These are phyloP conservation scores for Periophthalmus modestus DNA, from an alignment of 2,113 vertebrate species.

Conservation along the genomic window DNA sequence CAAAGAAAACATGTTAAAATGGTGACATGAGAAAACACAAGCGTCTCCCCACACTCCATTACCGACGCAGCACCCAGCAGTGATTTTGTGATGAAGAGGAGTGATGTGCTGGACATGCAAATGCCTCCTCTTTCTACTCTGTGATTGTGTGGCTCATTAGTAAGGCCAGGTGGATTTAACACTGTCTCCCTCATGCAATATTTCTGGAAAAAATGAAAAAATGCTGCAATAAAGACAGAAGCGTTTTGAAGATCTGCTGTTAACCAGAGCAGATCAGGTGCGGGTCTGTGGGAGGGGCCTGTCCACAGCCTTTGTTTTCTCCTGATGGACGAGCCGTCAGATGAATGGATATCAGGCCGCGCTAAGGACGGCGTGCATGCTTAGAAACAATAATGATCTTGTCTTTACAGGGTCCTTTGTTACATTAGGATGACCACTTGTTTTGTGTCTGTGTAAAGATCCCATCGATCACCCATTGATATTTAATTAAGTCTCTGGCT, in stretches of 20 bases:
- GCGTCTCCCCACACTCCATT: not conserved
- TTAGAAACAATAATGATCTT: constrained; percentile 17
- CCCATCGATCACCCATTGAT: constrained; percentile 61
- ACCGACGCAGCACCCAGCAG: not conserved
- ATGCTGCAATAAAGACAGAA: not conserved
- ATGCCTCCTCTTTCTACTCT: not conserved
- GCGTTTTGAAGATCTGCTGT: not conserved
- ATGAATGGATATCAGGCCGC: not conserved
- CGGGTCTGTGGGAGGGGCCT: not conserved
- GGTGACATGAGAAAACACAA: not conserved
- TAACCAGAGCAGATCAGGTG: not conserved
- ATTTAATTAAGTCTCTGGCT: constrained; percentile 66
- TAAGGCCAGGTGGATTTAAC: constrained; percentile 2
- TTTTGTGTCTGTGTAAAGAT: constrained; percentile 43
- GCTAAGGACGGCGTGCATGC: not conserved
- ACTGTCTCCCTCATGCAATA: not conserved
- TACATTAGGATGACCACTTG: constrained; percentile 30
- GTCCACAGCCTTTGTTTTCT: not conserved
- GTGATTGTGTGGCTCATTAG: constrained; percentile 5
- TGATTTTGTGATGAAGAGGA: not conserved
- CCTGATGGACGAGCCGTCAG: not conserved
- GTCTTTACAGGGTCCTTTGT: constrained; percentile 13
- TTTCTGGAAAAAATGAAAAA: not conserved
- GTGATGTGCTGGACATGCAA: constrained; percentile 13
- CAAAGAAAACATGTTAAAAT: not conserved